Percentiles rank a stretch among this genome's conserved stretches.
These are phyloP conservation scores for Dasysyrphus albostriatus DNA, from an alignment of 2,888 invertebrate genomes.

Conservation along the genomic window DNA sequence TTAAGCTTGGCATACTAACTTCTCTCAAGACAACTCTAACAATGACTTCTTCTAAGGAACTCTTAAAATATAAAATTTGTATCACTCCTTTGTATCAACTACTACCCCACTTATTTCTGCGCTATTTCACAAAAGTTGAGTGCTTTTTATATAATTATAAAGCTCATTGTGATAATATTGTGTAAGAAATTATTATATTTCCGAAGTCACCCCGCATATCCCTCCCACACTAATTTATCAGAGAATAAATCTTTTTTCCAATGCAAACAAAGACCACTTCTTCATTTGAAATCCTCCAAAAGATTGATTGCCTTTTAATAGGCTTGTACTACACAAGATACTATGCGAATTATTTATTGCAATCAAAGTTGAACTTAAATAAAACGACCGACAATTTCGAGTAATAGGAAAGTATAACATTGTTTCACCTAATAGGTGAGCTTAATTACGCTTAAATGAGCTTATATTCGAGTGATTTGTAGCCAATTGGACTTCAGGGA, in stretches of 20 bases:
- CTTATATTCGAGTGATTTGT: conserved; percentile 71
- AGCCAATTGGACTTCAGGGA: conserved; percentile 63
- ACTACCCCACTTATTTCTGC: no score
- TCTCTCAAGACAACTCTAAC: no score
- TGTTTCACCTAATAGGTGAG: conserved; percentile 74
- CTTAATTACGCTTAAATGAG: conserved; percentile 73
- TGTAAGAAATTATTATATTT: no score
- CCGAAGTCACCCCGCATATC: no score
- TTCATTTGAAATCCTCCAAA: conserved; percentile 8
- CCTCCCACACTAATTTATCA: no score
- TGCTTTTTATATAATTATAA: no score
- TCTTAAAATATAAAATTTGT: no score
- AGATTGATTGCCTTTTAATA: conserved; percentile 67
- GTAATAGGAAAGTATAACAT: conserved; percentile 35
- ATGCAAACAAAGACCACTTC: conserved; percentile 4
- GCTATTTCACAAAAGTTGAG: no score
- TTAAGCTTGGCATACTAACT: no score
- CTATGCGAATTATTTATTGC: conserved; percentile 66
- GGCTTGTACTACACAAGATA: not conserved
- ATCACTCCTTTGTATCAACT: no score
- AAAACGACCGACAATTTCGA: conserved; percentile 37
- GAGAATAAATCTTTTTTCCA: not conserved
- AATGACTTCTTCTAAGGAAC: no score
- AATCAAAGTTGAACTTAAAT: conserved; percentile 61
- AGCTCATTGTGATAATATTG: no score